A percentile compares a stretch with the other conserved stretches of the same genome.
These are phyloP conservation scores for Lateolabrax maculatus DNA, from an alignment of 2,797 vertebrate genomes.

Conservation along the genomic window DNA sequence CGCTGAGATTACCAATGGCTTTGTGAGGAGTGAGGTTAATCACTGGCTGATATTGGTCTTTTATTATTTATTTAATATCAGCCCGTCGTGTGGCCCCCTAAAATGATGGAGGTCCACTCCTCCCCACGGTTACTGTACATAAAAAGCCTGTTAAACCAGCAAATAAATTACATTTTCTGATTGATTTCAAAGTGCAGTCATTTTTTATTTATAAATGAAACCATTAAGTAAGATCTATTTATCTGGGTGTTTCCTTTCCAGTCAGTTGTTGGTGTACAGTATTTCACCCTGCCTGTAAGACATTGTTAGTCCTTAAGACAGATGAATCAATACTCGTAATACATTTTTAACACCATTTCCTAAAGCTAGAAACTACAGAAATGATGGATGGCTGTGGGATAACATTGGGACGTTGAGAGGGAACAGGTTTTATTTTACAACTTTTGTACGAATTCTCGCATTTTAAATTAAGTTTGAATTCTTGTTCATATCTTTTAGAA, in stretches of 20 bases:
- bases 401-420: neutral
- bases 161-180: neutral
- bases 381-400: neutral
- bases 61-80: constrained; percentile 30
- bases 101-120: neutral
- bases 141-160: neutral
- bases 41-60: constrained; percentile 2
- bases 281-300: constrained; percentile 18
- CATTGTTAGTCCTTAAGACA: constrained; percentile 13
- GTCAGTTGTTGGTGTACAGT: neutral
- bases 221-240: constrained; percentile 9
- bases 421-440: neutral
- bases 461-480: neutral
- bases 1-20: constrained; percentile 29
- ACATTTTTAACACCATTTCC: neutral
- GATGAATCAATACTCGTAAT: neutral
- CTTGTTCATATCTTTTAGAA: neutral
- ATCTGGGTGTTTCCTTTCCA: neutral
- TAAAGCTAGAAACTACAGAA: neutral
- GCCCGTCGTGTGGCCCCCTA: neutral
- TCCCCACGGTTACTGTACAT: neutral
- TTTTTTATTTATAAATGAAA: neutral
- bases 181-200: neutral
- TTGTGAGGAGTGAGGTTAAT: constrained; percentile 49
- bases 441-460: neutral